Base-by-base conservation (phyloP, 2,113 vertebrate genomes). In the Sylvilagus bachmani region DNA sequence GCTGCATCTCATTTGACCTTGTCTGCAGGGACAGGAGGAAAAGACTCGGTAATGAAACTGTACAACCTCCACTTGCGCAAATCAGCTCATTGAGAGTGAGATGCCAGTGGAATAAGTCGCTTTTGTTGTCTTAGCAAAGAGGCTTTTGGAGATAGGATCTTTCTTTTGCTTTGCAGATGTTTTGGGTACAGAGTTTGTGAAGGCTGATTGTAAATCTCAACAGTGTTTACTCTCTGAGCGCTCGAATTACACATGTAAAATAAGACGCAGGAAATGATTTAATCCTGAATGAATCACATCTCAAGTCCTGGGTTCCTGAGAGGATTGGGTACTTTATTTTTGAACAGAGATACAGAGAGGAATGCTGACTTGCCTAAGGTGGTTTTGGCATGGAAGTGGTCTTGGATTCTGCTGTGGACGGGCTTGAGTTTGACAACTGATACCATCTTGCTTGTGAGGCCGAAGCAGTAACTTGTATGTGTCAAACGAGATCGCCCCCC, bases 1-100 rank as follows among this genome's bases (percentile, higher is more conserved):
- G 33, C 44, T 74, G 21, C 17, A 93, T 85, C 73, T 81, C 24
- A 6, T 74, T 14, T 77, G 93, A 92, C 75, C 95, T 96, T 73
- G 79, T 38, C 13, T 67, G 58, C 69, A 78, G 91, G 1, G 12
- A 89, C 70, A 87, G 58, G 64, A 22, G 0, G 0, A 24, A 1
- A 27, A 83, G n/a, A 33, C 94, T 77, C 6, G 19, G 0, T 24
- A 91, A 86, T 74, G 3, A 3, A 75, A 96, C 94, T 0, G 10
- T 21, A 86, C 21, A 93, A 33, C 81, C 81, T 90, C 81, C 14
- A 51, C 77, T 69, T 94, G 88, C 77, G 58, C 87, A 92, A 97
- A 94, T 24, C 62, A 88, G 90, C 92, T 95, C 84, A 91, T 73
- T 91, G 71, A 2, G 0, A 93, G 77, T 88, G 91, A 97, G 24